Evolutionary conservation across 1,140 invertebrate species (phyloP).

Genomic region (Heliconius hewitsoni): DNA sequence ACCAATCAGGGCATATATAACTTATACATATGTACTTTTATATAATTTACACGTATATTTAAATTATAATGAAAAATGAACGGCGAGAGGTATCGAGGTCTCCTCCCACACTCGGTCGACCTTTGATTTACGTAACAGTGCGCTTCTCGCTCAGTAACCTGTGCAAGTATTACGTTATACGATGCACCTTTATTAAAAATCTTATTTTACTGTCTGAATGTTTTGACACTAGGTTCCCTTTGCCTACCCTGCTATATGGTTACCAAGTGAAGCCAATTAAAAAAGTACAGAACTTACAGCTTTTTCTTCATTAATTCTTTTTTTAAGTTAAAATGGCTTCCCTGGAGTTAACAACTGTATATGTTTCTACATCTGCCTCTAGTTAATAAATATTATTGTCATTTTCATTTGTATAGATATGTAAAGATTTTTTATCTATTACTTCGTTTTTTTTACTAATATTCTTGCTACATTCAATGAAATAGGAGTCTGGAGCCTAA

Average conservation of each 20-base stretch:
- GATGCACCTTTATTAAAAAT: not conserved
- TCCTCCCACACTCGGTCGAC: conserved; percentile 27
- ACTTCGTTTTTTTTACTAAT: no score
- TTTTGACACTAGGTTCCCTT: not conserved
- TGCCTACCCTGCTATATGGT: not conserved
- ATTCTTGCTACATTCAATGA: no score
- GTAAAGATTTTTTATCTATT: no score
- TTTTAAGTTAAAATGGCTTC: no score
- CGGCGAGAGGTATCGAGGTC: conserved; percentile 29
- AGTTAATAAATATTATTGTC: no score
- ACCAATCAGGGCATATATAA: no score
- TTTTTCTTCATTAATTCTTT: no score
- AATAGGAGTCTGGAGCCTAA: not conserved
- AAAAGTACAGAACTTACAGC: no score
- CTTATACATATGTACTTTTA: not conserved
- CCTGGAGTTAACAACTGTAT: no score
- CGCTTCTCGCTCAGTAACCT: conserved; percentile 27
- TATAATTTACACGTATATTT: not conserved
- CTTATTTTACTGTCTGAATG: not conserved
- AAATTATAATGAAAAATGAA: conserved; percentile 17
- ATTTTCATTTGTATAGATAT: no score
- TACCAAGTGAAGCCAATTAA: no score
- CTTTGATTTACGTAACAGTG: conserved; percentile 39
- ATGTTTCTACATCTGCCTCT: no score
- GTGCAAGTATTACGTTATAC: conserved; percentile 8